Base-by-base conservation (phyloP, 1,140 invertebrate genomes). In the Leptoteleia sp. region DNA sequence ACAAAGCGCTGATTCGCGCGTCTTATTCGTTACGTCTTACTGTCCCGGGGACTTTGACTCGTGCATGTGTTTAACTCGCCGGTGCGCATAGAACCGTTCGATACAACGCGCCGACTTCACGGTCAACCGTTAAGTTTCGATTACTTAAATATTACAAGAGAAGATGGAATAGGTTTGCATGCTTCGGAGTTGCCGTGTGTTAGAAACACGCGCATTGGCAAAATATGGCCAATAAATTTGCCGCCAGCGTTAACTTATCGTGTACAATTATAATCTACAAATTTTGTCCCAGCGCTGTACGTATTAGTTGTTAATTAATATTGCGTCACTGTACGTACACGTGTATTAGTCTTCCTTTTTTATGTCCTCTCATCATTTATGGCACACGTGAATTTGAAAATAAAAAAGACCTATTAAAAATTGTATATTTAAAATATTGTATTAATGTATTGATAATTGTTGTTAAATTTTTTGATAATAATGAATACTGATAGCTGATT, bases 41-140 rank as follows among this genome's bases (percentile, higher is more conserved):
- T 72, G 67, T 72, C 67, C 68, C 76, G 65, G 67, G 64, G 38
- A 68, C 65, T 68, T 77, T 80, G 55, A 72, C 76, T 72, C 57
- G 76, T 68, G 79, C 80, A 81, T 68, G 62, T 40, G 47, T 78
- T 78, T 62, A 55, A 40, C 57, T 71, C 45, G 47, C 62, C 55
- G n/a, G 62, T 55, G 47, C 50, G 29, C 75, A 62, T 79, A 84
- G 83, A 82, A 85, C 82, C 70, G 70, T 80, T 85, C 81, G 79
- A 77, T 85, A 79, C 81, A 78, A 54, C 77, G 72, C 72, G 71
- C 82, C 70, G 78, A 81, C 75, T 73, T 82, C 75, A 67, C 76
- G 81, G 78, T 81, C 83, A 82, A 85, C 84, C 84, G 84, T 84
- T 85, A 85, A 85, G 81, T 80, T 84, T 82, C 83, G 84, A 84